Percentiles rank a stretch among this genome's conserved stretches.
Evolutionary conservation across 2,113 vertebrate species (phyloP).

Genomic region (Oophaga pumilio): DNA sequence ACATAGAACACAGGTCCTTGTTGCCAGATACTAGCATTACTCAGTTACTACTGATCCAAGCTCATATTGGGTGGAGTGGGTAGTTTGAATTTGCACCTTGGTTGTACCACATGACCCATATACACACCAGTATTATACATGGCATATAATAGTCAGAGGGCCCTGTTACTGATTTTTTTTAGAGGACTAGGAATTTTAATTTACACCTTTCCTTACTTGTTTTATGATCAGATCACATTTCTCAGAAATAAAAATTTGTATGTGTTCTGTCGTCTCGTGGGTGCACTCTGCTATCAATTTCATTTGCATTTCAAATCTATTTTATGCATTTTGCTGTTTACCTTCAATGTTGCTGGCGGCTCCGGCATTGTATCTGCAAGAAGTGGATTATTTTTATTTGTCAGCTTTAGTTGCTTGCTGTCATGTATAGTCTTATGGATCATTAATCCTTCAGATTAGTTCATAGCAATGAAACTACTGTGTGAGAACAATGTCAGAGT

Average conservation of each 20-base stretch:
- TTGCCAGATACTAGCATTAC: too few relatives aligned
- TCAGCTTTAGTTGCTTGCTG: slow-evolving; percentile 39
- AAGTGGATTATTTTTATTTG: slow-evolving; percentile 36
- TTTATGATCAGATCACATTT: not conserved
- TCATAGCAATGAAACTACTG: slow-evolving; percentile 10
- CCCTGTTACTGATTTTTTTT: not conserved
- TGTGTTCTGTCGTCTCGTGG: not conserved
- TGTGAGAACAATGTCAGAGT: slow-evolving; percentile 25
- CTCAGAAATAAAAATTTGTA: not conserved
- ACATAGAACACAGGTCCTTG: too few relatives aligned
- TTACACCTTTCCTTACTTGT: not conserved
- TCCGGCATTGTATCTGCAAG: not conserved
- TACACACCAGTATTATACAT: not conserved
- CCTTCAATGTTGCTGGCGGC: not conserved
- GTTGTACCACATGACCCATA: too few relatives aligned
- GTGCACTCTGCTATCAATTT: not conserved
- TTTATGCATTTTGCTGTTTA: slow-evolving; percentile 5
- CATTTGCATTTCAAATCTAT: slow-evolving; percentile 25
- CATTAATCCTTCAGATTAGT: slow-evolving; percentile 39
- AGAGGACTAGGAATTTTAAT: not conserved
- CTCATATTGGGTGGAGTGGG: too few relatives aligned
- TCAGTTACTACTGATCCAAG: too few relatives aligned
- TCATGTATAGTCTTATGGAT: slow-evolving; percentile 27
- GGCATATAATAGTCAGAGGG: not conserved
- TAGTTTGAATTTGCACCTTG: too few relatives aligned